phyloP scores from a whole-genome alignment of 2,888 invertebrate species.

The Mallateleia sp. region DNA sequence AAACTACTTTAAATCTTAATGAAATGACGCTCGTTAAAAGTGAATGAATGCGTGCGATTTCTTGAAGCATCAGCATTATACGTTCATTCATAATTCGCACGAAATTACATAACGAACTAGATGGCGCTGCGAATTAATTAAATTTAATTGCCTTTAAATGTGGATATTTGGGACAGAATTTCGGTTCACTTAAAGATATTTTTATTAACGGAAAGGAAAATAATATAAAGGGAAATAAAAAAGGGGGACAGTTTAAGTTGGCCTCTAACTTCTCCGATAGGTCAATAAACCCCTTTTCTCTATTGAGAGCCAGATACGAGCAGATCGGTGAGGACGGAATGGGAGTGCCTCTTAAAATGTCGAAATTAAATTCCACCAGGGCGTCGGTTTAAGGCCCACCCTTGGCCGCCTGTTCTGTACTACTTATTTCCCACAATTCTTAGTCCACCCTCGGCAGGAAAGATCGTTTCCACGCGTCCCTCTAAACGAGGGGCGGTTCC shows the following conservation, averaged over 20 bases:
- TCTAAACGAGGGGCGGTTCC: constrained; percentile 84
- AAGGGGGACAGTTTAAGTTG: constrained; percentile 27
- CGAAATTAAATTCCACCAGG: constrained; percentile 88
- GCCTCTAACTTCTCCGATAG: constrained; percentile 72
- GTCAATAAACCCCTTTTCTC: constrained; percentile 86
- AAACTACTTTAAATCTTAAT: constrained; percentile 48
- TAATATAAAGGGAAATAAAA: constrained; percentile 9
- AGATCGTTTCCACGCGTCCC: constrained; percentile 71
- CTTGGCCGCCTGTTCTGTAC: constrained; percentile 81
- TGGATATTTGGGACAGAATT: background rate
- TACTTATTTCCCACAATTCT: constrained; percentile 88
- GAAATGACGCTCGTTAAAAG: constrained; percentile 53
- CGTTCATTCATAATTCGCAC: constrained; percentile 41
- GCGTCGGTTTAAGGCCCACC: constrained; percentile 83
- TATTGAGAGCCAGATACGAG: constrained; percentile 72
- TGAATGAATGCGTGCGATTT: constrained; percentile 49
- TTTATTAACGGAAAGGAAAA: constrained; percentile 31
- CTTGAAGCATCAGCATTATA: constrained; percentile 30
- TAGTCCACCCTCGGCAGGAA: constrained; percentile 80
- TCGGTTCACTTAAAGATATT: constrained; percentile 29
- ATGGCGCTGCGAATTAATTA: constrained; percentile 17
- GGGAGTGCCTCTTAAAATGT: constrained; percentile 86
- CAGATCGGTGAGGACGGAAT: constrained; percentile 66
- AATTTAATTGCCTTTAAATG: background rate
- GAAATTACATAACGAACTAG: constrained; percentile 29